These are phyloP conservation scores for Desmophyllum pertusum DNA, from an alignment of 92 coral and sea anemone genomes.

Conservation along the genomic window DNA sequence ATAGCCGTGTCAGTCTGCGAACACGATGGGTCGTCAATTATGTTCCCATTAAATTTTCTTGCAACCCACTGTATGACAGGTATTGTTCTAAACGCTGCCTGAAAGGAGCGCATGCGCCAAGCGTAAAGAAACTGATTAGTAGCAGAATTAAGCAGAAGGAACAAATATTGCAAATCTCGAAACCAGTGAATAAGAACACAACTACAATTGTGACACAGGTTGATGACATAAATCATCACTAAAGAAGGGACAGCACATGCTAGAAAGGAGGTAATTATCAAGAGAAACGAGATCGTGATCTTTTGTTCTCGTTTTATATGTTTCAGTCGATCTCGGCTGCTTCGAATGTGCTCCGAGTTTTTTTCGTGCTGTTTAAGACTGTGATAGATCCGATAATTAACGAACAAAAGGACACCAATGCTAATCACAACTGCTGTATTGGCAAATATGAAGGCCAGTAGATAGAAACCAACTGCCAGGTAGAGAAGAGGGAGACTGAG, in stretches of 20 bases:
- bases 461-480: not conserved
- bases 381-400: conserved; percentile 5
- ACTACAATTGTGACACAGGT: conserved; percentile 71
- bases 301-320: conserved; percentile 41
- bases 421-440: conserved; percentile 10
- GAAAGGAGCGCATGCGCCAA: conserved; percentile 83
- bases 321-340: not conserved
- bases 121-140: conserved; percentile 89
- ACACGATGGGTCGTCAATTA: not conserved
- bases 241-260: conserved; percentile 72
- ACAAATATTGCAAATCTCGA: conserved; percentile 77
- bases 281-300: conserved; percentile 62
- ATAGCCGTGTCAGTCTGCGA: not conserved
- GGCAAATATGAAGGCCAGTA: conserved; percentile 12
- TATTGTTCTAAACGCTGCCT: conserved; percentile 53
- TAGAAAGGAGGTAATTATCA: conserved; percentile 66
- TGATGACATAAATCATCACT: conserved; percentile 72
- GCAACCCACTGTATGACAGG: not conserved
- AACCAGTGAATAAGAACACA: conserved; percentile 80
- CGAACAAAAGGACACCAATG: conserved; percentile 12
- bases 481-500: conserved; percentile 6
- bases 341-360: conserved; percentile 4
- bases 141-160: conserved; percentile 69
- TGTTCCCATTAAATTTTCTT: not conserved
- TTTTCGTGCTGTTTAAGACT: conserved; percentile 1